Evolutionary conservation across 2,797 vertebrate genomes (phyloP).

Genomic region (Lerista edwardsae): DNA sequence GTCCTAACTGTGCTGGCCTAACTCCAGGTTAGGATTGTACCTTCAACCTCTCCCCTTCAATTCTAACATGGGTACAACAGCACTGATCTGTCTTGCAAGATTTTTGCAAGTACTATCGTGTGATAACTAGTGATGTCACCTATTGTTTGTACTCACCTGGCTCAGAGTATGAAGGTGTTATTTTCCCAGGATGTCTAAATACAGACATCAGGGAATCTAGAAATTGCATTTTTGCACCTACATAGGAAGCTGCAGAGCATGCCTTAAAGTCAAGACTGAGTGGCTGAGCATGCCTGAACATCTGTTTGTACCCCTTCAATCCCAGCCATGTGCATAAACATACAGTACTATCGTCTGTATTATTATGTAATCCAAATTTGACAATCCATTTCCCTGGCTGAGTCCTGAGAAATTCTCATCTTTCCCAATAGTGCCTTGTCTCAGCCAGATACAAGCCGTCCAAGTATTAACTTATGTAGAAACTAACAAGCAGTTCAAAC

Average conservation of each 20-base stretch:
- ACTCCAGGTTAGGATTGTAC: too few relatives aligned
- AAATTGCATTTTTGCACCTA: too few relatives aligned
- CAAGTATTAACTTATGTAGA: neutral
- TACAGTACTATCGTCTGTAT: neutral
- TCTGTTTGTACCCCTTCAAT: neutral
- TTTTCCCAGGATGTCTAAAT: neutral
- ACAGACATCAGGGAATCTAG: too few relatives aligned
- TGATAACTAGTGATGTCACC: neutral
- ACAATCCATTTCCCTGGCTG: neutral
- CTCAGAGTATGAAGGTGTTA: neutral
- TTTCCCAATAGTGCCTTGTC: too few relatives aligned
- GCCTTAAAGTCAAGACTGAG: neutral
- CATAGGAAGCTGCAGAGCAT: neutral
- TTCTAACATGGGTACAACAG: neutral
- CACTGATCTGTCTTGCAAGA: neutral
- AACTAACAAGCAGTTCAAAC: neutral
- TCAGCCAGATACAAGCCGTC: neutral
- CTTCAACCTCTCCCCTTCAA: too few relatives aligned
- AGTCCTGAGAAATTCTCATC: neutral
- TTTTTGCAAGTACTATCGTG: neutral
- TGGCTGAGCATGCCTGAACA: too few relatives aligned
- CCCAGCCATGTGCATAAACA: neutral
- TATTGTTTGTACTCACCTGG: neutral
- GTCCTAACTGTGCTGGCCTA: too few relatives aligned
- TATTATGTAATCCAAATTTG: neutral